Conservation (phyloP, 35 echinoderm and acorn worm genomes). For the Lytechinus pictus region DNA sequence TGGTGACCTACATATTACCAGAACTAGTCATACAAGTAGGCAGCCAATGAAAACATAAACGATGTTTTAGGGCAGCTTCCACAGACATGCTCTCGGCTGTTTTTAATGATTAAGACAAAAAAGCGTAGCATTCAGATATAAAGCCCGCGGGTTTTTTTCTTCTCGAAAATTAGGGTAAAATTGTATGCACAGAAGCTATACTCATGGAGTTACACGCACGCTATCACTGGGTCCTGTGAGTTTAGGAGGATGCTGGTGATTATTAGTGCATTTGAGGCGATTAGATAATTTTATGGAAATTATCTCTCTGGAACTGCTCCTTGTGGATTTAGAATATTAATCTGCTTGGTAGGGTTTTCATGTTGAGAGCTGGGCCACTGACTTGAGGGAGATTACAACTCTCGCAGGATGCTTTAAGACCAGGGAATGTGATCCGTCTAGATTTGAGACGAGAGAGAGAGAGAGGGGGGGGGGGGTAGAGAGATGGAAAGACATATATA, state of each 20-base stretch:
- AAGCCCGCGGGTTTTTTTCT: background rate
- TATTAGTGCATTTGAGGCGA: background rate
- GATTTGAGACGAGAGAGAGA: background rate
- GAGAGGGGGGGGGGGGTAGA: background rate
- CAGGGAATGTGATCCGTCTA: background rate
- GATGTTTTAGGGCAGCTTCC: background rate
- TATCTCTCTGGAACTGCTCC: background rate
- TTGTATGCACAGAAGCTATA: background rate
- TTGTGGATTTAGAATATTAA: background rate
- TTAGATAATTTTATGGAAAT: constrained; percentile 15
- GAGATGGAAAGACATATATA: no score
- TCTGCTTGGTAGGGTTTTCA: background rate
- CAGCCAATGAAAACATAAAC: background rate
- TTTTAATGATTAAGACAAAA: background rate
- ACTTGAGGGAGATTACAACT: background rate
- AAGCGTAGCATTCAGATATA: background rate
- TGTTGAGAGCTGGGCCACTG: constrained; percentile 7
- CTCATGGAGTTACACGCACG: background rate
- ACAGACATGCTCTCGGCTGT: background rate
- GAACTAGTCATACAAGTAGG: background rate
- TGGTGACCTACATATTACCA: background rate
- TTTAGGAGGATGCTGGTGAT: background rate
- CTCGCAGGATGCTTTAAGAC: background rate
- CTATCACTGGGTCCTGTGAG: background rate
- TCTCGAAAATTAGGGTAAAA: background rate